Evolutionary conservation across 2,888 invertebrate genomes (phyloP).

Genomic region (Eupeodes luniger): DNA sequence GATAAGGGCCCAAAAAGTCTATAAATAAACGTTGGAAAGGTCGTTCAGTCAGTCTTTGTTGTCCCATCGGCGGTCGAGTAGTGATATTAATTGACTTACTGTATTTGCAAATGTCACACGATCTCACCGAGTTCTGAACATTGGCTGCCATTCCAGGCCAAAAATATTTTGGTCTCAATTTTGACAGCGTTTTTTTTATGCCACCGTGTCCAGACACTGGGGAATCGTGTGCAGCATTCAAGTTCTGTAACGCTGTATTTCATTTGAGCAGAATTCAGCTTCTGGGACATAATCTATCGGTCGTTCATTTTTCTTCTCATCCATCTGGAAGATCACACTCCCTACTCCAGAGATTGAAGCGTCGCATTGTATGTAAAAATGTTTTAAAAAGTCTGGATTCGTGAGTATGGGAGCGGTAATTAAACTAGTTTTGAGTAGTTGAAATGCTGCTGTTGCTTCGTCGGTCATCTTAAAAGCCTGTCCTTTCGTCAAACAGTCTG

Average conservation of each 20-base stretch:
- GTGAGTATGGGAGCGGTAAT: neutral
- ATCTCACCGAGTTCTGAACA: neutral
- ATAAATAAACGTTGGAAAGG: constrained; percentile 16
- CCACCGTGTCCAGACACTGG: neutral
- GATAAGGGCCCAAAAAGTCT: too few species aligned
- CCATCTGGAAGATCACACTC: constrained; percentile 12
- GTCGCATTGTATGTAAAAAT: constrained; percentile 5
- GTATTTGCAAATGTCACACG: neutral
- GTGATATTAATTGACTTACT: neutral
- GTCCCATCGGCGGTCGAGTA: neutral
- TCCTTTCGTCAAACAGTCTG: constrained; percentile 4
- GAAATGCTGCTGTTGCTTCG: neutral
- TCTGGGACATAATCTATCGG: constrained; percentile 48
- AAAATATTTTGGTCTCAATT: neutral
- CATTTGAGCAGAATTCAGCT: constrained; percentile 23
- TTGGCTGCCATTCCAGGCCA: neutral
- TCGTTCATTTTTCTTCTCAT: constrained; percentile 40
- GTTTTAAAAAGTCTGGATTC: neutral
- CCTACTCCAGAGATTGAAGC: constrained; percentile 10
- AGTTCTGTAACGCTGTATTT: constrained; percentile 21
- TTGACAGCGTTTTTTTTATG: neutral
- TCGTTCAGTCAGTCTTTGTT: too few species aligned
- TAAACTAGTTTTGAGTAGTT: neutral
- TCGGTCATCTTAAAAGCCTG: neutral
- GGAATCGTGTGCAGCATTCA: constrained; percentile 2